Evolutionary conservation across 2,797 vertebrate species (phyloP).

Genomic region (Myotis daubentonii): DNA sequence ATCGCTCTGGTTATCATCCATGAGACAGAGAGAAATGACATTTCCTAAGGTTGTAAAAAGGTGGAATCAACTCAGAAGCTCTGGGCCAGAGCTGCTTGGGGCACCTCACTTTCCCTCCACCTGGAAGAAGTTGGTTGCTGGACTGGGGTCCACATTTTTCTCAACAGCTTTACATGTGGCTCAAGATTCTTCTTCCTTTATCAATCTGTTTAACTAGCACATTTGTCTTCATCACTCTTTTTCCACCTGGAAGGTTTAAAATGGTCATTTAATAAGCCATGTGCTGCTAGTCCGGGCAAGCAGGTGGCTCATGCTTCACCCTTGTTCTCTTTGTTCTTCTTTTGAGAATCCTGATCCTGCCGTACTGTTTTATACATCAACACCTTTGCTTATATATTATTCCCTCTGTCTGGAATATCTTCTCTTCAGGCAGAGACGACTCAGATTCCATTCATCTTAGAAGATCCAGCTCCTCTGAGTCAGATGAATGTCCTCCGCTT

Average conservation of each 20-base stretch:
- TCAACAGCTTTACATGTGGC: not conserved
- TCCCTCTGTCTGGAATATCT: slow-evolving; percentile 25
- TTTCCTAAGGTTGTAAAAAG: slow-evolving; percentile 57
- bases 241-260: not conserved
- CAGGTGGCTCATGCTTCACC: not conserved
- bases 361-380: not conserved
- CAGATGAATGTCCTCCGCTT: slow-evolving; percentile 47
- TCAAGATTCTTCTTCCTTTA: slow-evolving; percentile 10
- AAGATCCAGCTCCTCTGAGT: slow-evolving; percentile 54
- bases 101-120: slow-evolving; percentile 19
- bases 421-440: not conserved
- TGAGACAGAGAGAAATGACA: slow-evolving; percentile 19
- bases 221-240: not conserved
- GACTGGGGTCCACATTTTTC: not conserved
- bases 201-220: not conserved
- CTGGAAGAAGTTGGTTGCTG: slow-evolving; percentile 42
- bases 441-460: slow-evolving; percentile 43
- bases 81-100: not conserved
- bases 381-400: not conserved
- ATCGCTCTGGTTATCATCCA: slow-evolving; percentile 41
- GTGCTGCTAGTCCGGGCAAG: not conserved
- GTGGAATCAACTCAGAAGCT: slow-evolving; percentile 8
- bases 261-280: not conserved
- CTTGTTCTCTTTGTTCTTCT: not conserved
- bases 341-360: not conserved